These are phyloP conservation scores for Gracilinanus agilis DNA, from an alignment of 2,113 vertebrate genomes.

Conservation along the genomic window DNA sequence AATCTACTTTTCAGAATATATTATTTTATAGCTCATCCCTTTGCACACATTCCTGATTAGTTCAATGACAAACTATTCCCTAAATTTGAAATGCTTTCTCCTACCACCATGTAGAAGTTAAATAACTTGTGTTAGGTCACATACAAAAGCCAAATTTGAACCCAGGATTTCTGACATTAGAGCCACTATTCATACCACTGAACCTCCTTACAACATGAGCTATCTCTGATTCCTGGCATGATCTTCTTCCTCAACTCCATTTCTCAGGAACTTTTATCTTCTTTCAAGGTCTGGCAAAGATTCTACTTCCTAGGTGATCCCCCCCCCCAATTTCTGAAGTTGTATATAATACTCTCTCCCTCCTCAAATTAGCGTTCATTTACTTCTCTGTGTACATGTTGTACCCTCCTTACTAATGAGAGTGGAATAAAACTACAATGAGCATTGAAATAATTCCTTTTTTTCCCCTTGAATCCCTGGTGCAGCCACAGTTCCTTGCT, in stretches of 20 bases:
- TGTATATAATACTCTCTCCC: not conserved
- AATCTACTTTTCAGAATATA: not conserved
- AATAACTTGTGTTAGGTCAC: not conserved
- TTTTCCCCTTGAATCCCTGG: not conserved
- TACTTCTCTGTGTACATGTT: not conserved
- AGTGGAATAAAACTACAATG: not conserved
- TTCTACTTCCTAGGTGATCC: not conserved
- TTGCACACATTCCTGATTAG: not conserved
- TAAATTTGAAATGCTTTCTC: not conserved
- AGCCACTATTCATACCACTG: not conserved
- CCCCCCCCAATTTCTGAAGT: too few relatives aligned
- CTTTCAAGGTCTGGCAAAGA: not conserved
- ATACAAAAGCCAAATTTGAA: not conserved
- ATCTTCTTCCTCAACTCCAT: constrained; percentile 28
- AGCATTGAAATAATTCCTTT: not conserved
- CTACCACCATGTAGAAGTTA: not conserved
- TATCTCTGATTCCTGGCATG: not conserved
- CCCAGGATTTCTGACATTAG: not conserved
- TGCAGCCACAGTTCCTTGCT: not conserved
- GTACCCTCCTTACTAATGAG: not conserved
- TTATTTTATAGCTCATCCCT: not conserved
- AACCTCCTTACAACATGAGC: not conserved
- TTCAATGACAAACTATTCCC: not conserved
- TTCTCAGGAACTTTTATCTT: constrained; percentile 5
- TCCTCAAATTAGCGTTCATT: not conserved